Percentiles rank a stretch among this genome's conserved stretches.
Evolutionary conservation across 2,888 invertebrate genomes (phyloP).

Genomic region (Noctua fimbriata): DNA sequence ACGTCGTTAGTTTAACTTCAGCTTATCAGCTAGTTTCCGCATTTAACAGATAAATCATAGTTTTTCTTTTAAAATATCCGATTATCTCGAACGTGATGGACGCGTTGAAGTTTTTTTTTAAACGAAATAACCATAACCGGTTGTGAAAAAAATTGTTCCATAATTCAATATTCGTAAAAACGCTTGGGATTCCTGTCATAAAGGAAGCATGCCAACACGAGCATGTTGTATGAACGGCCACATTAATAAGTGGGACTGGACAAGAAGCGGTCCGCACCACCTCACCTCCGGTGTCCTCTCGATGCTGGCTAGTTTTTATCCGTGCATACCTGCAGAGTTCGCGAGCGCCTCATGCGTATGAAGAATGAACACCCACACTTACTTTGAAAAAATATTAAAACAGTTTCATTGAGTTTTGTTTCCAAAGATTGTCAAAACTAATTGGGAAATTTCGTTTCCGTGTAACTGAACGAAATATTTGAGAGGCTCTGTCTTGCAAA

Average conservation of each 20-base stretch:
- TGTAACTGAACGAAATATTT: neutral
- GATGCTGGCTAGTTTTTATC: conserved; percentile 73
- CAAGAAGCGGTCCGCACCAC: conserved; percentile 68
- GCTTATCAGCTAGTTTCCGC: neutral
- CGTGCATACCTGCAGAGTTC: conserved; percentile 65
- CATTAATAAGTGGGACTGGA: conserved; percentile 69
- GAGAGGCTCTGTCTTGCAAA: neutral
- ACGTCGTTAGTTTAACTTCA: conserved; percentile 21
- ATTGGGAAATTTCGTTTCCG: neutral
- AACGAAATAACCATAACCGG: conserved; percentile 38
- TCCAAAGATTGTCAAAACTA: conserved; percentile 3
- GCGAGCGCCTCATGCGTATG: conserved; percentile 44
- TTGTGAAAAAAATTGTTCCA: conserved; percentile 43
- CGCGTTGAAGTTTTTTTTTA: conserved; percentile 10
- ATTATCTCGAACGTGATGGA: conserved; percentile 15
- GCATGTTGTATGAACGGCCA: conserved; percentile 63
- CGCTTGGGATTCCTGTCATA: conserved; percentile 54
- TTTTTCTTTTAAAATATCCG: conserved; percentile 30
- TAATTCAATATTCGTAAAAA: conserved; percentile 60
- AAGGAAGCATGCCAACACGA: conserved; percentile 65
- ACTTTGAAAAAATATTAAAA: conserved; percentile 16
- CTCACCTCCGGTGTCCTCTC: conserved; percentile 61
- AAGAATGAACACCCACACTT: conserved; percentile 32
- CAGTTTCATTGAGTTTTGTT: conserved; percentile 1
- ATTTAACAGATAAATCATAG: conserved; percentile 27